These are phyloP conservation scores for Gobio occitaniae DNA, from an alignment of 2,797 vertebrate species.

Conservation along the genomic window DNA sequence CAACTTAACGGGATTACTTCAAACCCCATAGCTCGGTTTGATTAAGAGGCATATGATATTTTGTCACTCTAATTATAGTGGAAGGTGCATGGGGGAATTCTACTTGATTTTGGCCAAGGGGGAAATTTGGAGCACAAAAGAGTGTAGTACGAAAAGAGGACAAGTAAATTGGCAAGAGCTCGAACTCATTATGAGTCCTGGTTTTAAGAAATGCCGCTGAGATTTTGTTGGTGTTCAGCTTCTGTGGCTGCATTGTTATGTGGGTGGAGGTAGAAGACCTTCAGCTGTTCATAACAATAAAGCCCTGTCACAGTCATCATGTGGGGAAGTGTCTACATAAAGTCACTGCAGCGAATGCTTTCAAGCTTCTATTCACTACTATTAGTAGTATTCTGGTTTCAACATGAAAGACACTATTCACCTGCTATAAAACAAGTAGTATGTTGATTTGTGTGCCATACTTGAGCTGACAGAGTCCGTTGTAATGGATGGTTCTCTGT, in stretches of 20 bases:
- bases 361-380: constrained; percentile 2
- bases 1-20: constrained; percentile 25
- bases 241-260: constrained; percentile 18
- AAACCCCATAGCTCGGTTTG: constrained; percentile 54
- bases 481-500: constrained; percentile 60
- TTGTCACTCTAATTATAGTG: constrained; percentile 56
- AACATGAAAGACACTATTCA: constrained; percentile 5
- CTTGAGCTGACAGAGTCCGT: constrained; percentile 52
- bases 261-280: constrained; percentile 33
- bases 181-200: constrained; percentile 47
- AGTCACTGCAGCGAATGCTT: neutral
- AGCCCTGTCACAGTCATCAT: constrained; percentile 14
- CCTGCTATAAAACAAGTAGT: constrained; percentile 6
- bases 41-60: constrained; percentile 63
- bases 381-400: neutral
- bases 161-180: constrained; percentile 48
- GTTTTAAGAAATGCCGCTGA: constrained; percentile 46
- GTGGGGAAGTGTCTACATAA: constrained; percentile 16
- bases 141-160: constrained; percentile 36
- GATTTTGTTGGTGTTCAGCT: constrained; percentile 50
- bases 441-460: constrained; percentile 17
- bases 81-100: constrained; percentile 53
- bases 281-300: constrained; percentile 41
- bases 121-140: constrained; percentile 42
- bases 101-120: constrained; percentile 53